A percentile compares a stretch with the other conserved stretches of the same genome.
These are phyloP conservation scores for Xylocopa sonorina DNA, from an alignment of 1,140 invertebrate species.

Conservation along the genomic window DNA sequence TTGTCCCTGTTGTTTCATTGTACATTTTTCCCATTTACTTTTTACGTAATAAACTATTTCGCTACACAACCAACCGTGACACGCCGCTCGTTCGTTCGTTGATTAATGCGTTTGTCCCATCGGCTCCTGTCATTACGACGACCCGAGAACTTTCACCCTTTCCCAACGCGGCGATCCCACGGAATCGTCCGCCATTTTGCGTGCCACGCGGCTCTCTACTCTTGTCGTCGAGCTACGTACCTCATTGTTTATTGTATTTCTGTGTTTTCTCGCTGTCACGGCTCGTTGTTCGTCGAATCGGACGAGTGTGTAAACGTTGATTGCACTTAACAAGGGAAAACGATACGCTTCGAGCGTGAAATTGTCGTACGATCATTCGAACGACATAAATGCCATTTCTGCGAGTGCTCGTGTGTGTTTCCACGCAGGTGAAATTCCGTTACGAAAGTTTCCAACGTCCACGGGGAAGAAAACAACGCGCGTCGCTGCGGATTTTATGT, in stretches of 20 bases:
- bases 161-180: background rate
- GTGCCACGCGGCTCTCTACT: background rate
- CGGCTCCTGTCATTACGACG: background rate
- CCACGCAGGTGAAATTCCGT: too few relatives aligned
- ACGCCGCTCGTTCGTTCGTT: background rate
- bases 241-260: background rate
- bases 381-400: too few relatives aligned
- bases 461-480: too few relatives aligned
- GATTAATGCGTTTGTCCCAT: background rate
- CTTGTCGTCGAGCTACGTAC: background rate
- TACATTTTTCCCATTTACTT: conserved; percentile 52
- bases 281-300: background rate
- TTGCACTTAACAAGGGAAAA: background rate
- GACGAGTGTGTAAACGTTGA: too few relatives aligned
- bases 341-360: too few relatives aligned
- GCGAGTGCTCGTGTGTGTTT: too few relatives aligned
- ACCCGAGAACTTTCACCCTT: conserved; percentile 17
- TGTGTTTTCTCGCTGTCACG: background rate
- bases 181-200: background rate
- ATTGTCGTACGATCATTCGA: too few relatives aligned
- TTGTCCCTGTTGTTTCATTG: conserved; percentile 47
- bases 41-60: conserved; percentile 36
- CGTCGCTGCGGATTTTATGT: conserved; percentile 64
- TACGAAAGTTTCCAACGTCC: too few relatives aligned
- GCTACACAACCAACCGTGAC: conserved; percentile 18